Evolutionary conservation across 1,140 invertebrate genomes (phyloP).

Genomic region (Antheraea mylitta): DNA sequence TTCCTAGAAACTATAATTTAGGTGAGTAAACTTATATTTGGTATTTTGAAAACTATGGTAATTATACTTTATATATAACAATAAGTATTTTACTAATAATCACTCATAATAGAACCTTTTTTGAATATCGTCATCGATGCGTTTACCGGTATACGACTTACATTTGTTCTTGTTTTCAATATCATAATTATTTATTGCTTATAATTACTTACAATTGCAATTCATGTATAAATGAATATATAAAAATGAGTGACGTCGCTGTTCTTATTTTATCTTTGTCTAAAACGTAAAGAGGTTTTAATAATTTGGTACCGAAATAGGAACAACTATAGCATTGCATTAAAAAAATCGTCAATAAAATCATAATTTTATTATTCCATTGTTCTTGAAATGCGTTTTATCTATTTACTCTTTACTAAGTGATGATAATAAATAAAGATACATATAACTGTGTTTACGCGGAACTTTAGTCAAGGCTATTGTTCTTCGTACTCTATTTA

Average conservation of each 20-base stretch:
- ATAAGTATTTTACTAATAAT: background rate
- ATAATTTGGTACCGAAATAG: background rate
- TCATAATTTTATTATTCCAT: background rate
- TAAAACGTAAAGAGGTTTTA: background rate
- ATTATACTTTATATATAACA: background rate
- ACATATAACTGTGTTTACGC: constrained; percentile 6
- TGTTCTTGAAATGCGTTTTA: constrained; percentile 2
- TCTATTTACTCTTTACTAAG: constrained; percentile 4
- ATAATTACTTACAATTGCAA: constrained; percentile 21
- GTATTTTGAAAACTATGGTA: constrained; percentile 11
- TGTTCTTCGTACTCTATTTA: background rate
- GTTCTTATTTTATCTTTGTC: background rate
- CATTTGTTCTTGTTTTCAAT: constrained; percentile 16
- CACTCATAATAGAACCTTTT: constrained; percentile 16
- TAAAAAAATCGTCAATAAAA: background rate
- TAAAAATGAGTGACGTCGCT: background rate
- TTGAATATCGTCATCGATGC: constrained; percentile 25
- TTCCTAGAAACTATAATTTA: constrained; percentile 46
- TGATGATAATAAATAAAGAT: constrained; percentile 8
- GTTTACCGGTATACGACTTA: constrained; percentile 33
- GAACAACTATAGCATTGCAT: background rate
- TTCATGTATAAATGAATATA: background rate
- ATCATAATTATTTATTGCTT: constrained; percentile 14
- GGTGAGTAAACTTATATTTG: constrained; percentile 49
- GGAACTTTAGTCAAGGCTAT: constrained; percentile 8